Evolutionary conservation across 2,797 vertebrate genomes (phyloP), one percentile per base, ranked within the genome.

Genomic region (Ara ararauna): DNA sequence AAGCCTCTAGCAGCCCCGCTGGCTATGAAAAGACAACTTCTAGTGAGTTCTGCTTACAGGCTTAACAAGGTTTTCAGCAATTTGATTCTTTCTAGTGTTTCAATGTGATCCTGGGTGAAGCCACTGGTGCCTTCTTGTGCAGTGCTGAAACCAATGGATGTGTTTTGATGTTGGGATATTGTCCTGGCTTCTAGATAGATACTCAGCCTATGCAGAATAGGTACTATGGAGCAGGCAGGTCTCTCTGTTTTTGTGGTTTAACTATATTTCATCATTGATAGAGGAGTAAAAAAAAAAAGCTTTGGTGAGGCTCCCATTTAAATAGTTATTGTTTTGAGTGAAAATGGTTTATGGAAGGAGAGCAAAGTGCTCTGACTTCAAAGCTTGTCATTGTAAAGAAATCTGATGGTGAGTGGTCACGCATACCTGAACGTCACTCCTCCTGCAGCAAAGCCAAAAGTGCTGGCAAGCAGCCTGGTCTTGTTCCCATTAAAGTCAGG

Each of bases 381-480:
- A 96, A 97, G 95, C 86, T 76, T 96, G 91, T 90, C 85, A 90
- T 82, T 91, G 78, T 94, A 56, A 91, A 93, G 91, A 94, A 95
- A 93, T 90, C 93, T 95, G 96, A 85, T 87, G 94, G 93, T 8
- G 77, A 95, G 86, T 96, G 96, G 96, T 95, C 90, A 96, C 42
- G 91, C 96, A 95, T 95, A 96, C 94, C 96, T 96, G 96, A 95
- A 93, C 19, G 50, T 96, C 86, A 72, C 91, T 93, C 84, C 91
- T 92, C 10, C 75, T 89, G 50, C 88, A 90, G 88, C 90, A 71
- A 76, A 96, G 93, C 94, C 91, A 87, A 75, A 91, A 84, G 51
- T 47, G 77, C 94, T 96, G 96, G 95, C 86, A 73, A 21, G 78
- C 64, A 89, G 88, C 93, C 96, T 93, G 90, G 42, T 45, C 62